A percentile compares a stretch with the other conserved stretches of the same genome.
These are phyloP conservation scores for Mormyrops boulengeri DNA, from an alignment of 2,797 vertebrate species.

Conservation along the genomic window DNA sequence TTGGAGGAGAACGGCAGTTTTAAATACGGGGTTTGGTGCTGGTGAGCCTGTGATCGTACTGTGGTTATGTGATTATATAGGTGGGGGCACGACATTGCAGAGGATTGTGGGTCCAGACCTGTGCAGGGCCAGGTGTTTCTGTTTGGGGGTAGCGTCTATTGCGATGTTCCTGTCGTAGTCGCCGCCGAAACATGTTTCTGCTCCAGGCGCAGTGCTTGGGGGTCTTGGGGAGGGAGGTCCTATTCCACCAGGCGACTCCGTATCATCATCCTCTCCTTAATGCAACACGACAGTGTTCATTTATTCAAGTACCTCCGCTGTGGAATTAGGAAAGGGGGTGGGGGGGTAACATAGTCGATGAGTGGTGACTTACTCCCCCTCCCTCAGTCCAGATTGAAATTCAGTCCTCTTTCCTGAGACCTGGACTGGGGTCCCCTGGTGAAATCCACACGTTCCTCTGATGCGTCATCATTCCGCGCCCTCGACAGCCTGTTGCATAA, in stretches of 20 bases:
- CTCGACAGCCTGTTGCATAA: not conserved
- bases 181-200: not conserved
- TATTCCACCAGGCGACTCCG: conserved; percentile 26
- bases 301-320: conserved; percentile 31
- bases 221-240: not conserved
- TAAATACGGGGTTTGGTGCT: not conserved
- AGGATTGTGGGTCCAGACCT: not conserved
- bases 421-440: not conserved
- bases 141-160: not conserved
- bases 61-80: not conserved
- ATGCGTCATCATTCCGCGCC: not conserved
- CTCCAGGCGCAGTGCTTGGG: conserved; percentile 26
- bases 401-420: not conserved
- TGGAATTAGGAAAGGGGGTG: not conserved
- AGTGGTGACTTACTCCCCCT: not conserved
- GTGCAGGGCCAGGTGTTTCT: not conserved
- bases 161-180: not conserved
- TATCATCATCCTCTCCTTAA: conserved; percentile 32
- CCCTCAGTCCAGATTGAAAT: not conserved
- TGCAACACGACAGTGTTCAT: conserved; percentile 30
- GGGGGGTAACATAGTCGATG: not conserved
- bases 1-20: not conserved
- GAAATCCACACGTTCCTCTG: not conserved
- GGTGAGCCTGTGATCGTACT: not conserved
- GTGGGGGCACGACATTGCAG: no score